These are phyloP conservation scores for Pelecanoides urinatrix DNA, from an alignment of 2,113 vertebrate species.

Conservation along the genomic window DNA sequence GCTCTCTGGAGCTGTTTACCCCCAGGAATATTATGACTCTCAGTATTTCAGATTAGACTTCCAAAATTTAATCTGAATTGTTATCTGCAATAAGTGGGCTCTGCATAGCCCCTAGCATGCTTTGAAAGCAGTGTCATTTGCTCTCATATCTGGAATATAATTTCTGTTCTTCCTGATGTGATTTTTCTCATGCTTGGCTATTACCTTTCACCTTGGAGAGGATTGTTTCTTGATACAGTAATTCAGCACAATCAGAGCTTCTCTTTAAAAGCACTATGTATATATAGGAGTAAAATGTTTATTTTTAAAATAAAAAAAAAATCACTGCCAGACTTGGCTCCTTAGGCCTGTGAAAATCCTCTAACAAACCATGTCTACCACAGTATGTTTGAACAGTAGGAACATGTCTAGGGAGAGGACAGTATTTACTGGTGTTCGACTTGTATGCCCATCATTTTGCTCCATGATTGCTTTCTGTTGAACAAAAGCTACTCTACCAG, in stretches of 20 bases:
- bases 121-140: neutral
- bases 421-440: neutral
- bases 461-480: neutral
- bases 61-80: slow-evolving; percentile 1
- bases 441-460: neutral
- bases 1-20: neutral
- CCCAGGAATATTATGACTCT: neutral
- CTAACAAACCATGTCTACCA: neutral
- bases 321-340: neutral
- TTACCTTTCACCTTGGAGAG: neutral
- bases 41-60: neutral
- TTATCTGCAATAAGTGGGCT: neutral
- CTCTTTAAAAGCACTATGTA: neutral
- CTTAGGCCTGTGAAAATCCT: neutral
- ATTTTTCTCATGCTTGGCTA: neutral
- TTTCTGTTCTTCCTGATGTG: neutral
- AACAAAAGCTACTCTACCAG: neutral
- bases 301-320: neutral
- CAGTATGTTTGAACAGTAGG: neutral
- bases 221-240: neutral
- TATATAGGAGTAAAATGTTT: neutral
- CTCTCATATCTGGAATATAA: neutral
- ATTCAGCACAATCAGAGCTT: neutral
- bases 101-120: neutral
- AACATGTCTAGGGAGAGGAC: neutral